Percentiles rank a stretch among this genome's conserved stretches.
phyloP scores from a whole-genome alignment of 2,888 invertebrate species.

The Drosophila histrio region DNA sequence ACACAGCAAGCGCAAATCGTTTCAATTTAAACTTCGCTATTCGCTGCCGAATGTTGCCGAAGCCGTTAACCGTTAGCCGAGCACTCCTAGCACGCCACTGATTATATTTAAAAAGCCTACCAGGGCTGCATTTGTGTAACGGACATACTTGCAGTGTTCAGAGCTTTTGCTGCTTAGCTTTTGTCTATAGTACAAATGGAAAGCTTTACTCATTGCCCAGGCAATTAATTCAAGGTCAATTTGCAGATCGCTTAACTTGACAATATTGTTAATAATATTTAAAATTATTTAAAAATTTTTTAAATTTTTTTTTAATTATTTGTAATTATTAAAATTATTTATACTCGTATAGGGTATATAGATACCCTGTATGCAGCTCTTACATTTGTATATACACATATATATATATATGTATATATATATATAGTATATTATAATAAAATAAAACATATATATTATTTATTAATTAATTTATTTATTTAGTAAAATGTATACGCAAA shows the following conservation, averaged over 20 bases:
- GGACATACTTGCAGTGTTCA: neutral
- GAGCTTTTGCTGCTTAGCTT: neutral
- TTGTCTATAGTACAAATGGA: neutral
- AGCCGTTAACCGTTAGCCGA: constrained; percentile 19
- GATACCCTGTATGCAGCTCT: no score
- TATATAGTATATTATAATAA: no score
- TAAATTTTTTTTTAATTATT: no score
- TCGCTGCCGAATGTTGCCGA: neutral
- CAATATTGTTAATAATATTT: no score
- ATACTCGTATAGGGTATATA: no score
- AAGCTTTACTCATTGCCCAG: neutral
- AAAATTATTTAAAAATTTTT: no score
- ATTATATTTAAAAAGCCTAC: neutral
- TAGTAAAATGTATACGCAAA: no score
- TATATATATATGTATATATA: no score
- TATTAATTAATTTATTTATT: no score
- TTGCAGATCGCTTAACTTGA: neutral
- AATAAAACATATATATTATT: no score
- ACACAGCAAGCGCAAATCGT: neutral
- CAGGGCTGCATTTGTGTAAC: constrained; percentile 9
- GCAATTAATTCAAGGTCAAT: neutral
- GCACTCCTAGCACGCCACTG: neutral
- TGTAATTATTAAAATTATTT: no score
- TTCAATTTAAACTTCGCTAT: constrained; percentile 18
- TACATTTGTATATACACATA: no score